Percentiles rank a stretch among this genome's conserved stretches.
phyloP scores from a whole-genome alignment of 2,113 vertebrate genomes.

The Cinclus mexicanus region DNA sequence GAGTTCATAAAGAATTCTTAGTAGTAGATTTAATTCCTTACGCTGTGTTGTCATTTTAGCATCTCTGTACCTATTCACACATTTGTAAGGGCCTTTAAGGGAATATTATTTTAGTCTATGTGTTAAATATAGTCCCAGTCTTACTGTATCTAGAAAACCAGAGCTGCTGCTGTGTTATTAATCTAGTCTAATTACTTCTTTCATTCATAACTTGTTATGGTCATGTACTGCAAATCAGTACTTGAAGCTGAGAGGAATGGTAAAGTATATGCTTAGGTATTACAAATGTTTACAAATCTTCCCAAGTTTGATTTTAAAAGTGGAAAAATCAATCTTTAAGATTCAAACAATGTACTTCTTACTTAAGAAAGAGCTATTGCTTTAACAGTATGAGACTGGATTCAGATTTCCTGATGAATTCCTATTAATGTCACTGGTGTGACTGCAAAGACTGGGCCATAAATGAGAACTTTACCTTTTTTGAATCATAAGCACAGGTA shows the following conservation, averaged over 20 bases:
- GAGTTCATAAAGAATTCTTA: constrained; percentile 10
- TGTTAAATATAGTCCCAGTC: constrained; percentile 5
- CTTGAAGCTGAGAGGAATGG: neutral
- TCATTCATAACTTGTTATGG: neutral
- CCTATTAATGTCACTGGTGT: neutral
- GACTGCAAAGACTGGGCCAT: neutral
- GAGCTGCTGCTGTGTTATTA: neutral
- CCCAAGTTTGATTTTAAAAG: neutral
- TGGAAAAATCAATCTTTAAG: neutral
- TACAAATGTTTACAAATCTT: neutral
- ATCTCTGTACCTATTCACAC: neutral
- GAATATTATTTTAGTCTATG: neutral
- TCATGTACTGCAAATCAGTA: neutral
- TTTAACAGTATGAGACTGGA: neutral
- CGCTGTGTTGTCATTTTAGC: neutral
- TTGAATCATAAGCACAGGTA: neutral
- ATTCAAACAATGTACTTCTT: neutral
- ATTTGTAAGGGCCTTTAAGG: constrained; percentile 1
- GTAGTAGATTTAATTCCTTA: neutral
- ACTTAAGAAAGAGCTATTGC: neutral
- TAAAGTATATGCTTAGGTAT: neutral
- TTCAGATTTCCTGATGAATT: neutral
- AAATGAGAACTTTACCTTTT: neutral
- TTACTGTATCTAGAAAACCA: neutral
- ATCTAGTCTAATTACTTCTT: constrained; percentile 18